These are phyloP conservation scores for Aporophyla nigra DNA, from an alignment of 2,888 invertebrate species.

Conservation along the genomic window DNA sequence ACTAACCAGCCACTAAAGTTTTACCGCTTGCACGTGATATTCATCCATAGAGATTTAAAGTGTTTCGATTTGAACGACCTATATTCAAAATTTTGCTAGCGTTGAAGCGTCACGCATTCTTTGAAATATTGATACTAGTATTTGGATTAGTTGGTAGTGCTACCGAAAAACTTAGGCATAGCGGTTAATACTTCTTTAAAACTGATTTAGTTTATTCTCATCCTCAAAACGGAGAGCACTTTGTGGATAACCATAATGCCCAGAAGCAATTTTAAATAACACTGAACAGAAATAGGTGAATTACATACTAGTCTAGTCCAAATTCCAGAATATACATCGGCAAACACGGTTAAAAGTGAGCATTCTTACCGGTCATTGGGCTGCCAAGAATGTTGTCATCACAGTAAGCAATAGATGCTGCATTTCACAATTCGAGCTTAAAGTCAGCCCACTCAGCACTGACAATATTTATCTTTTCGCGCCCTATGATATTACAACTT, in stretches of 20 bases:
- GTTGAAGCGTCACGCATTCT: background rate
- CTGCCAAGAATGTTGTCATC: slow-evolving; percentile 53
- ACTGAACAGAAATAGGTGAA: slow-evolving; percentile 3
- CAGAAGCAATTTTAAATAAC: slow-evolving; percentile 16
- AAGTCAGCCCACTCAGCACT: slow-evolving; percentile 18
- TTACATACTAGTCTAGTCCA: slow-evolving; percentile 14
- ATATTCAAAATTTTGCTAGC: background rate
- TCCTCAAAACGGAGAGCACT: background rate
- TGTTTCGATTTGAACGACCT: slow-evolving; percentile 6
- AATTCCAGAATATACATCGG: slow-evolving; percentile 14
- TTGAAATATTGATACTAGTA: background rate
- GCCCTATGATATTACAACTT: slow-evolving; percentile 13
- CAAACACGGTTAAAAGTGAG: slow-evolving; percentile 34
- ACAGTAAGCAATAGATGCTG: slow-evolving; percentile 40
- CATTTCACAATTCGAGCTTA: slow-evolving; percentile 39
- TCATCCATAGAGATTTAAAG: background rate
- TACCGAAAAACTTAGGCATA: background rate
- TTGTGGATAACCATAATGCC: background rate
- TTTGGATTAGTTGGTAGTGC: background rate
- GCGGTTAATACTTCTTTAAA: background rate
- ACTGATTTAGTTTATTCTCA: background rate
- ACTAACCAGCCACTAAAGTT: slow-evolving; percentile 9
- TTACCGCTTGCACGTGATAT: slow-evolving; percentile 5
- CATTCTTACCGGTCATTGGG: slow-evolving; percentile 20
- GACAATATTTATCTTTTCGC: slow-evolving; percentile 33